Percentiles rank a stretch among this genome's conserved stretches.
Conservation (phyloP, 2,113 vertebrate genomes). For the Puma concolor region DNA sequence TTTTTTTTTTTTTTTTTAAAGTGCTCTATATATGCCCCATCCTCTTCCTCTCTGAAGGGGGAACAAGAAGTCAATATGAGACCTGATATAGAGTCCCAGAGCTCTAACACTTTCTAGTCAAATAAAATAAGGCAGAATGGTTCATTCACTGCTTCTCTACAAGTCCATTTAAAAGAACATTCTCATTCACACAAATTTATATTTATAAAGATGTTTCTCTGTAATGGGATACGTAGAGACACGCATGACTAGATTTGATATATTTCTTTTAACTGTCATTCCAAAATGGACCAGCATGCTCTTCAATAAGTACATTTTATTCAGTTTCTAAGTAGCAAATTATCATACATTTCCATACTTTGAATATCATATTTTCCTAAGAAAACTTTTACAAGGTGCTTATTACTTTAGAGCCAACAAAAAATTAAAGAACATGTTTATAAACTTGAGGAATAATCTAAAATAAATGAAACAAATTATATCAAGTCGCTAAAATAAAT, state of each 20-base stretch:
- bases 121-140: neutral
- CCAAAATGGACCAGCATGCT: neutral
- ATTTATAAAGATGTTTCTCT: neutral
- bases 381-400: neutral
- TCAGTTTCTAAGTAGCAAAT: constrained; percentile 16
- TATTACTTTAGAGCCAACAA: neutral
- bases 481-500: constrained; percentile 25
- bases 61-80: neutral
- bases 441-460: neutral
- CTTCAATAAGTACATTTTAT: neutral
- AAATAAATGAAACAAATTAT: neutral
- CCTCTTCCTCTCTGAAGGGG: neutral
- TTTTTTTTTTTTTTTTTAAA: too few species aligned
- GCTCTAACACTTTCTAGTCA: neutral
- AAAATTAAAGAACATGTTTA: neutral
- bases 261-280: neutral
- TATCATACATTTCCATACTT: constrained; percentile 6
- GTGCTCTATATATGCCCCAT: neutral
- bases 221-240: neutral
- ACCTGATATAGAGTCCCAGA: neutral
- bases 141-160: neutral
- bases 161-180: neutral
- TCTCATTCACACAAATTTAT: neutral
- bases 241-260: neutral
- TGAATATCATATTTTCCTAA: neutral